Conservation (phyloP, 2,113 vertebrate genomes). For the Axis porcinus region DNA sequence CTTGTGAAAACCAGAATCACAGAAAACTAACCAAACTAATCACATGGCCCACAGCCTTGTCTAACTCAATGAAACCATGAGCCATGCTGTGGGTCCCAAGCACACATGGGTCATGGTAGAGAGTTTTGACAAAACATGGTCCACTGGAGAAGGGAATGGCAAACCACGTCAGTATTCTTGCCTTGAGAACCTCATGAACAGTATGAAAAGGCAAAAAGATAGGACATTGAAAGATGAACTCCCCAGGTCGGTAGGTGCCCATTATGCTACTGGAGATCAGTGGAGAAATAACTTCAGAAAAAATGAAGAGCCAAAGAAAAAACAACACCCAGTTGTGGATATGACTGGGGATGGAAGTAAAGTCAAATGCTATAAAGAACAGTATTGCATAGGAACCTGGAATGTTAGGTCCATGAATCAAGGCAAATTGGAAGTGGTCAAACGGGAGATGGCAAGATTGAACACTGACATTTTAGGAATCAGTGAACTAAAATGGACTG, state of each 20-base stretch:
- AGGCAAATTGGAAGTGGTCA: neutral
- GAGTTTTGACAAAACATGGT: neutral
- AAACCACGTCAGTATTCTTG: neutral
- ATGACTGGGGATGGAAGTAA: neutral
- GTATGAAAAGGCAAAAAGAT: neutral
- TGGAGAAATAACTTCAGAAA: neutral
- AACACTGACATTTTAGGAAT: neutral
- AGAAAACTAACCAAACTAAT: neutral
- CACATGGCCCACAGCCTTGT: neutral
- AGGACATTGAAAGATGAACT: neutral
- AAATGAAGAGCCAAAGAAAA: neutral
- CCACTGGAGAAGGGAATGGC: neutral
- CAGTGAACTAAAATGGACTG: neutral
- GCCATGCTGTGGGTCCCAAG: fast-evolving
- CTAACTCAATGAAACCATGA: neutral
- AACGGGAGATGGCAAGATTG: neutral
- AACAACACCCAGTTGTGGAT: neutral
- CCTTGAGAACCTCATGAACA: neutral
- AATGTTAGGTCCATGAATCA: neutral
- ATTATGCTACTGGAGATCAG: neutral
- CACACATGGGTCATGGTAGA: neutral
- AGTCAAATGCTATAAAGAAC: neutral
- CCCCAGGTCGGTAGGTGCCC: neutral
- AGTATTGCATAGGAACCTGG: neutral
- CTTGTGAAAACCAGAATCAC: neutral